phyloP scores from a whole-genome alignment of 2,888 invertebrate species.

The Latrodectus hesperus region DNA sequence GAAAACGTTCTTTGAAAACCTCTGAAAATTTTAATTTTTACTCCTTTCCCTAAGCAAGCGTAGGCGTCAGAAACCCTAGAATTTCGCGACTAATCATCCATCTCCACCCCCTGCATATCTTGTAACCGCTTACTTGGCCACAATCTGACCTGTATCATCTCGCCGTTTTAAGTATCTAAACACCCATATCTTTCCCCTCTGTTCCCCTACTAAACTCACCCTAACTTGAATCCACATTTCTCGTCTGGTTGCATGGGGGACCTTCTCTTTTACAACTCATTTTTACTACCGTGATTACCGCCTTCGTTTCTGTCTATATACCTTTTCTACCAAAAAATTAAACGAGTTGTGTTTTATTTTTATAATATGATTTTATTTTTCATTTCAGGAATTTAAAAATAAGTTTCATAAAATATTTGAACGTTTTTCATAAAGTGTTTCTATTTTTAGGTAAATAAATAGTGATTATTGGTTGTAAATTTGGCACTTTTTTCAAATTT shows the following conservation, averaged over 20 bases:
- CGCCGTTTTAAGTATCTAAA: neutral
- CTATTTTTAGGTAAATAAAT: no score
- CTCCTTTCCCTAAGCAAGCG: neutral
- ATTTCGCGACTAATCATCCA: slow-evolving; percentile 18
- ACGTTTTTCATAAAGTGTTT: no score
- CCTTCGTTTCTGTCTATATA: no score
- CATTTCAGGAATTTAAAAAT: no score
- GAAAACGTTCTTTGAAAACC: neutral
- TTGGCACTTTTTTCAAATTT: no score
- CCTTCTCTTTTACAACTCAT: neutral
- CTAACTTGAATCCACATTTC: neutral
- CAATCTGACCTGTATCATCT: neutral
- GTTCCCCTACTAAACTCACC: neutral
- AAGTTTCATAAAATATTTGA: no score
- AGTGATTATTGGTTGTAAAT: no score
- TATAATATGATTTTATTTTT: no score
- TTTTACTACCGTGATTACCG: no score
- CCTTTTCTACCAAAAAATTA: no score
- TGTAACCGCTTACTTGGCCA: neutral
- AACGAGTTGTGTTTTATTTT: no score
- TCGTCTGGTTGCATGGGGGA: neutral
- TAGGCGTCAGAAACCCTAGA: slow-evolving; percentile 26
- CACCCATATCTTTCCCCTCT: neutral
- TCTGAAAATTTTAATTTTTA: slow-evolving; percentile 1
- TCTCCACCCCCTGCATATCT: neutral